These are phyloP conservation scores for Halictus rubicundus DNA, from an alignment of 1,140 invertebrate genomes.

Conservation along the genomic window DNA sequence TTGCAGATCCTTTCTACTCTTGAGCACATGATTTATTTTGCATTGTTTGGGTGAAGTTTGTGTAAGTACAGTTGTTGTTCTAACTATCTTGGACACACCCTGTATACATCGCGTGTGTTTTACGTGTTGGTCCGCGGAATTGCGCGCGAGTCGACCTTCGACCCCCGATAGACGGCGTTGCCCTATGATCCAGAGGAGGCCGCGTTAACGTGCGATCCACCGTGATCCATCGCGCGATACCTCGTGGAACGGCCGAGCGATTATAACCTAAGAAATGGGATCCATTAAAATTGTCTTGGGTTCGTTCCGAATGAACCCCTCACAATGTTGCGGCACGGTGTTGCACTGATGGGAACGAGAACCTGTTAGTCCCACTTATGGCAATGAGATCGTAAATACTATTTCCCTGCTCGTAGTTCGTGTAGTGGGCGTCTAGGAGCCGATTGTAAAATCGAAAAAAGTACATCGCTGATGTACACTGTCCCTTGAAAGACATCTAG, in stretches of 20 bases:
- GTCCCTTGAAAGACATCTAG: too few relatives aligned
- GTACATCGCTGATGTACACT: too few relatives aligned
- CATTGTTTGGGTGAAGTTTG: too few relatives aligned
- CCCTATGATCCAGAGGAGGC: neutral
- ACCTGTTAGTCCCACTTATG: too few relatives aligned
- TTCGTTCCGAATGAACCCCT: neutral
- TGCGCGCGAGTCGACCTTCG: slow-evolving; percentile 5
- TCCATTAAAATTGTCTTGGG: neutral
- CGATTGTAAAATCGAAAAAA: too few relatives aligned
- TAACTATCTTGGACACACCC: too few relatives aligned
- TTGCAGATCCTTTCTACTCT: too few relatives aligned
- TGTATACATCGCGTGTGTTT: slow-evolving; percentile 7
- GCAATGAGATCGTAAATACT: neutral
- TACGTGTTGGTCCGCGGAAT: slow-evolving; percentile 25
- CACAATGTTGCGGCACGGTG: neutral
- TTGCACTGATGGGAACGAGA: too few relatives aligned
- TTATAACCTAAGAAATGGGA: neutral
- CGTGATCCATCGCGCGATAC: neutral
- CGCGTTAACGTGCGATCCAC: neutral
- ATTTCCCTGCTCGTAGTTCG: neutral
- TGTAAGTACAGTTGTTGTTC: too few relatives aligned
- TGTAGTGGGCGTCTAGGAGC: too few relatives aligned
- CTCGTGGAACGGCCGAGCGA: neutral
- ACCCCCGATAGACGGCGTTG: neutral
- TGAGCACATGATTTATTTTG: too few relatives aligned